Base-by-base conservation (phyloP, 2,888 invertebrate species). In the Noctua comes region DNA sequence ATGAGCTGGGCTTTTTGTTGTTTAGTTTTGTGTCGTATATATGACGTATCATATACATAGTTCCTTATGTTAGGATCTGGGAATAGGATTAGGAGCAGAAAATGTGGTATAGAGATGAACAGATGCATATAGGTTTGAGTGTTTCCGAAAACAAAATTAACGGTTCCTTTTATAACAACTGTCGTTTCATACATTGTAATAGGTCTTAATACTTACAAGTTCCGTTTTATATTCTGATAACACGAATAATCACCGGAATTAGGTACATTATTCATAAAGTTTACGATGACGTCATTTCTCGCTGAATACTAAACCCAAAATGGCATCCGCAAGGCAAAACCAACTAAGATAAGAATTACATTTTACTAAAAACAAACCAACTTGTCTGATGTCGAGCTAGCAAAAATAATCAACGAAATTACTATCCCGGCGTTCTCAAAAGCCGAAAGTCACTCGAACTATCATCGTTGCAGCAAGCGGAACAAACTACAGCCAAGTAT, bases 401-500 rank as follows among this genome's bases (percentile, higher is more conserved):
- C 64, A 89, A 90, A 90, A 86, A 88, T 88, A 90, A 91, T 89
- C 87, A 90, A 90, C 86, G 91, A 90, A 92, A 93, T 92, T 92
- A 92, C 92, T 91, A 91, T 91, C 89, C 78, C 91, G 88, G 88
- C 93, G 90, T 92, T 90, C 83, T 89, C 88, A 82, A 88, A 92
- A 92, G 90, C 90, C 90, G 90, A 90, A 93, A 95, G 94, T 96
- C 95, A 95, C 95, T 96, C 94, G 95, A 96, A 96, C 96, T 96
- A 95, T 96, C 96, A 95, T 94, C 91, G 93, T 89, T 82, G 92
- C 91, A 91, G 92, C 93, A 92, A 94, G 94, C 94, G 95, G 94
- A 95, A 95, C 95, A 94, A 96, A 95, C 96, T 95, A 93, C 95
- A 90, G 94, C 93, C 95, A 96, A 97, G 96, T 96, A 96, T 97